Conservation (phyloP, 2,888 invertebrate genomes). For the Aleiodes testaceus region DNA sequence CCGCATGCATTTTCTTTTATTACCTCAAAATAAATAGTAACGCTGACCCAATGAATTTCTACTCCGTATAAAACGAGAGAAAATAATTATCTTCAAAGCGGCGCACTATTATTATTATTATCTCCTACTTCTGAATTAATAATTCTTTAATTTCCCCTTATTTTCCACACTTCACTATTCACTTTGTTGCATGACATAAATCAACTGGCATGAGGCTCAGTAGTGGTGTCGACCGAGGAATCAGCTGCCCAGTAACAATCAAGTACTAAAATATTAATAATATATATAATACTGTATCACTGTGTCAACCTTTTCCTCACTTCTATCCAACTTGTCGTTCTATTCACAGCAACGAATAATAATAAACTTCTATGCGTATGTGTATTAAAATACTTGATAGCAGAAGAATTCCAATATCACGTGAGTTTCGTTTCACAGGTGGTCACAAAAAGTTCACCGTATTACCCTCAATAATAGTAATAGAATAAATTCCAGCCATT, state of each 20-base stretch:
- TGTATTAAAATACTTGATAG: too few species aligned
- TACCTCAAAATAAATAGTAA: conserved; percentile 4
- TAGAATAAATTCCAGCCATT: conserved; percentile 9
- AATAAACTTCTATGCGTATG: conserved; percentile 11
- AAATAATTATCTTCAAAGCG: conserved; percentile 3
- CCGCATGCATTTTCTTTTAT: background rate
- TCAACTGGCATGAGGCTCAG: too few species aligned
- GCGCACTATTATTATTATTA: background rate
- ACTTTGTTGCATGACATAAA: too few species aligned
- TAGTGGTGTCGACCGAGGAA: too few species aligned
- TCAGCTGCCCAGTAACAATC: too few species aligned
- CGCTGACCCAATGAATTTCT: too few species aligned
- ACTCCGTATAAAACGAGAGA: too few species aligned
- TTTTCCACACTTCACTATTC: conserved; percentile 12
- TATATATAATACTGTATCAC: conserved; percentile 1
- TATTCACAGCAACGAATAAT: background rate
- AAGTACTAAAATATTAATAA: too few species aligned
- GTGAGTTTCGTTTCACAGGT: conserved; percentile 38
- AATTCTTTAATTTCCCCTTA: background rate
- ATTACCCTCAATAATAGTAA: conserved; percentile 7
- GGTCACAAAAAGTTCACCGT: conserved; percentile 35
- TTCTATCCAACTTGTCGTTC: background rate
- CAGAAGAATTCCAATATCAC: conserved; percentile 38
- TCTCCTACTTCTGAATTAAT: background rate
- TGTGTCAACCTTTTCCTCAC: background rate